These are phyloP conservation scores for Mermis nigrescens DNA, from an alignment of 2,888 invertebrate genomes.

Conservation along the genomic window DNA sequence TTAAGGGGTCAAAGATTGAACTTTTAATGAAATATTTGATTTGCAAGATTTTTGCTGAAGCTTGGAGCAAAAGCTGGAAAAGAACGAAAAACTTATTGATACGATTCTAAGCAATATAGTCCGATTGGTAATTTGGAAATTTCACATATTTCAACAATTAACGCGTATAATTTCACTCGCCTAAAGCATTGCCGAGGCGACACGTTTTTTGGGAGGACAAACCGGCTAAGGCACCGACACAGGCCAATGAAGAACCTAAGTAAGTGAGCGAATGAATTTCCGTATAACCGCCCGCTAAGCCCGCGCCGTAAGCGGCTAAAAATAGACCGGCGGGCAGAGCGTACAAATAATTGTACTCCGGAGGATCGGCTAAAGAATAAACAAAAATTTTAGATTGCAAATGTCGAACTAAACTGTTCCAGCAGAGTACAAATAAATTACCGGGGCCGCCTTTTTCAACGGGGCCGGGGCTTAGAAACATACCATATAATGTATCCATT, in stretches of 20 bases:
- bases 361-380: conserved; percentile 49
- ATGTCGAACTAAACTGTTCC: no score
- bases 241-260: conserved; percentile 60
- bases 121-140: neutral
- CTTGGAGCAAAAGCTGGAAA: no score
- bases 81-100: no score
- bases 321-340: conserved; percentile 45
- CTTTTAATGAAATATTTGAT: no score
- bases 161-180: no score
- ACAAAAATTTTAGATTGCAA: conserved; percentile 4
- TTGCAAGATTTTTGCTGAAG: no score
- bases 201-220: conserved; percentile 61
- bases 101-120: no score
- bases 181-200: conserved; percentile 61
- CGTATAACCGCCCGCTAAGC: conserved; percentile 49
- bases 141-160: neutral
- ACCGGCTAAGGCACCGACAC: conserved; percentile 68
- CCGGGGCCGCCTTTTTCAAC: no score
- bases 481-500: no score
- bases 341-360: conserved; percentile 62
- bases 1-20: no score
- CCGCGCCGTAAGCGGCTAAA: conserved; percentile 37
- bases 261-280: conserved; percentile 71
- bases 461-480: no score
- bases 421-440: no score